Conservation (phyloP, 2,113 vertebrate species). For the Phalacrocorax aristotelis region DNA sequence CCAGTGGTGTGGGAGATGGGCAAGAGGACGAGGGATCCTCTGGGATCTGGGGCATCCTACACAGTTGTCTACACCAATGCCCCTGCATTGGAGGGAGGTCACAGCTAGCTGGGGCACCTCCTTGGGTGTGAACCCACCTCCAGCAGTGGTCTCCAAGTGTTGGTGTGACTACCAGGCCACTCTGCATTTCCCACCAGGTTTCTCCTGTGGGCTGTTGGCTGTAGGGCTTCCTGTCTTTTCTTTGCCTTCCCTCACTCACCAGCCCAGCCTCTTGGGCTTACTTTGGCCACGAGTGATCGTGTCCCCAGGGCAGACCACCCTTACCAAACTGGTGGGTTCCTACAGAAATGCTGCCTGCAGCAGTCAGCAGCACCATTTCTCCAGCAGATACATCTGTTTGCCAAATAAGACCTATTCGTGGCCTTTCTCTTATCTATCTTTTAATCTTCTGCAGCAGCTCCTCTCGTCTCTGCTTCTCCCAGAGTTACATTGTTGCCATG, state of each 20-base stretch:
- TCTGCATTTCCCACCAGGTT: background rate
- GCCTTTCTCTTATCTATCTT: background rate
- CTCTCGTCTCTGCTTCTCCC: background rate
- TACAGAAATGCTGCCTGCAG: background rate
- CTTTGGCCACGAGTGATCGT: background rate
- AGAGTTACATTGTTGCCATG: conserved; percentile 37
- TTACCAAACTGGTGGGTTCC: background rate
- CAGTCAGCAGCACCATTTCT: background rate
- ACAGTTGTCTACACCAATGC: no score
- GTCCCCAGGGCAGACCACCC: background rate
- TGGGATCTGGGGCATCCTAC: background rate
- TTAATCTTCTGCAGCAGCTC: background rate
- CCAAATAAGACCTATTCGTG: background rate
- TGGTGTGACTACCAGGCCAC: background rate
- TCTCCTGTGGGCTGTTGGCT: background rate
- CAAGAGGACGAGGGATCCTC: background rate
- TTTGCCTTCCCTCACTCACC: accelerated
- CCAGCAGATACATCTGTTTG: background rate
- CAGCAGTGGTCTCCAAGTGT: background rate
- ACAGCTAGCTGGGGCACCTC: background rate
- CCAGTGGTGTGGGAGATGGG: background rate
- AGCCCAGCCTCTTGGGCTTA: background rate
- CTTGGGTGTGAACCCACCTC: background rate
- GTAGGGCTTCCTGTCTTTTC: background rate
- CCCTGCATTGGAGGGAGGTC: no score